These are phyloP conservation scores for Acrocephalus kingi DNA, from an alignment of 2,113 vertebrate species.

Conservation along the genomic window DNA sequence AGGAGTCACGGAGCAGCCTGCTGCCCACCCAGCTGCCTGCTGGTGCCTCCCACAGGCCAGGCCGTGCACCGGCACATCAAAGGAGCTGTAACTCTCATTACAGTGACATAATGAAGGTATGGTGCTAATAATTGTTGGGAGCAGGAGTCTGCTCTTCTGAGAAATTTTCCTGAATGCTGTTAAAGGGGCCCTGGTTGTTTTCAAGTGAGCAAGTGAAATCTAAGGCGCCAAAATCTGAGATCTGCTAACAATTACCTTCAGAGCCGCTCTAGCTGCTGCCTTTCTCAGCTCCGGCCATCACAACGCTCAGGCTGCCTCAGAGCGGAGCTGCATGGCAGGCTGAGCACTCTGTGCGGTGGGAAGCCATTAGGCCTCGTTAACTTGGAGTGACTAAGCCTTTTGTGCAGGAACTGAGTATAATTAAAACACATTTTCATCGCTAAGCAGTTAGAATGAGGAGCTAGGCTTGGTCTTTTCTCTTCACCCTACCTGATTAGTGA, in stretches of 20 bases:
- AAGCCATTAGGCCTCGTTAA: background rate
- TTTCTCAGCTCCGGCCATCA: background rate
- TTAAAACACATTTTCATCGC: constrained; percentile 6
- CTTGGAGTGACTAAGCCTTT: constrained; percentile 27
- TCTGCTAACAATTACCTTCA: constrained; percentile 30
- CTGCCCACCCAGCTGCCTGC: background rate
- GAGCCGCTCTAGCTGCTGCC: background rate
- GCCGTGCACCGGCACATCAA: background rate
- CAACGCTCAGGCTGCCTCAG: background rate
- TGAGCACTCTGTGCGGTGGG: background rate
- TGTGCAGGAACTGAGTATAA: background rate
- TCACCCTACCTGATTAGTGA: background rate
- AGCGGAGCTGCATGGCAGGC: background rate
- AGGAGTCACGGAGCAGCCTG: background rate
- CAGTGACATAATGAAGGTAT: background rate
- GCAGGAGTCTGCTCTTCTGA: background rate
- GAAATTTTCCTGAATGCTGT: background rate
- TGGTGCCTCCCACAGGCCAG: background rate
- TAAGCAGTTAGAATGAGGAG: background rate
- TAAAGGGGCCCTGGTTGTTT: constrained; percentile 16
- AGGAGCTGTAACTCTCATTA: background rate
- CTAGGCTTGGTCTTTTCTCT: background rate
- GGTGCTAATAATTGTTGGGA: background rate
- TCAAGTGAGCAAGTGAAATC: background rate
- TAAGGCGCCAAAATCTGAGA: background rate